Percentiles rank a stretch among this genome's conserved stretches.
phyloP scores from a whole-genome alignment of 2,113 vertebrate species.

The Epinephelus moara region DNA sequence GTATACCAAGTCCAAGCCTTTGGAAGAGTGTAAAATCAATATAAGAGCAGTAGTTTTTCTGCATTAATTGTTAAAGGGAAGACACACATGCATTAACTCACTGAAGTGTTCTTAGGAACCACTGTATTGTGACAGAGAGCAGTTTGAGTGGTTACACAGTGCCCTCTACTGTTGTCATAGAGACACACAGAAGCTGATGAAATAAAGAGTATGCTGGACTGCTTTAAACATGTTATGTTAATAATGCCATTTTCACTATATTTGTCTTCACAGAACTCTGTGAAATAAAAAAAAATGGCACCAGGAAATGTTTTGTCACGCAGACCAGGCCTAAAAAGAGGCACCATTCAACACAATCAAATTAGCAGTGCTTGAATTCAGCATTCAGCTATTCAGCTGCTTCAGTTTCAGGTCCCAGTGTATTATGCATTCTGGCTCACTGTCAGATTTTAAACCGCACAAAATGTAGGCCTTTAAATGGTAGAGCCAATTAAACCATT shows the following conservation, averaged over 20 bases:
- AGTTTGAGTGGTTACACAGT: conserved; percentile 41
- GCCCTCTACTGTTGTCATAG: conserved; percentile 49
- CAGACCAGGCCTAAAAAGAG: background rate
- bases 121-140: background rate
- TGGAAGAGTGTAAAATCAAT: background rate
- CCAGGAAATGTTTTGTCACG: background rate
- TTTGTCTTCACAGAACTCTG: background rate
- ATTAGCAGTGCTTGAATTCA: too few relatives aligned
- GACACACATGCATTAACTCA: background rate
- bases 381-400: too few relatives aligned
- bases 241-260: background rate
- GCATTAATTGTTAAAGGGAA: background rate
- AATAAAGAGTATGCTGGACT: background rate
- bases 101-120: background rate
- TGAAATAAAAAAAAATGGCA: background rate
- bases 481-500: too few relatives aligned
- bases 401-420: too few relatives aligned
- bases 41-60: background rate
- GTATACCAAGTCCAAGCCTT: background rate
- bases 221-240: background rate
- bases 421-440: too few relatives aligned
- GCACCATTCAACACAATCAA: background rate
- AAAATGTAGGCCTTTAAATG: too few relatives aligned
- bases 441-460: too few relatives aligned
- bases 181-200: background rate